These are phyloP conservation scores for Paracanthobrama guichenoti DNA, from an alignment of 2,113 vertebrate genomes.

Conservation along the genomic window DNA sequence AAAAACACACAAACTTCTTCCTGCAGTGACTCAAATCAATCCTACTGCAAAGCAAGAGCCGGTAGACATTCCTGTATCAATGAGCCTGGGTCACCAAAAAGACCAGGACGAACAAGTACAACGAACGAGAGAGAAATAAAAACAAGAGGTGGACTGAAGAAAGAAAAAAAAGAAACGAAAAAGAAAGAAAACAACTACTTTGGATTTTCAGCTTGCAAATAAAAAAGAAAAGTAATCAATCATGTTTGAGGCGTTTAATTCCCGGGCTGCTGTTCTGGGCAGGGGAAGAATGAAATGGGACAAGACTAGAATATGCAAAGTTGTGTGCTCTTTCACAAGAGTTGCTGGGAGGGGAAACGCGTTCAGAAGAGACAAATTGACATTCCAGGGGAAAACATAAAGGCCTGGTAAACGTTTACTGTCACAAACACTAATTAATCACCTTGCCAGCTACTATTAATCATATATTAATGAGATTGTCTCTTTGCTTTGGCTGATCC, in stretches of 20 bases:
- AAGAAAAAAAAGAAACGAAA: conserved; percentile 40
- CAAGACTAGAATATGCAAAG: conserved; percentile 90
- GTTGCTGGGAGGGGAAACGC: conserved; percentile 43
- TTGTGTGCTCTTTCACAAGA: conserved; percentile 62
- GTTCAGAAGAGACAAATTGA: conserved; percentile 69
- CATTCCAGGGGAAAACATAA: conserved; percentile 69
- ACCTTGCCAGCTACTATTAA: conserved; percentile 80
- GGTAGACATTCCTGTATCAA: conserved; percentile 80
- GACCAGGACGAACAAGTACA: conserved; percentile 66
- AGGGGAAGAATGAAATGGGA: conserved; percentile 81
- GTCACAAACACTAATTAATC: conserved; percentile 89
- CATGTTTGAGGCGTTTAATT: conserved; percentile 82
- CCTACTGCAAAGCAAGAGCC: conserved; percentile 74
- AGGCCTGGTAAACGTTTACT: conserved; percentile 77
- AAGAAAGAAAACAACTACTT: conserved; percentile 70
- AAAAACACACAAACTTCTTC: conserved; percentile 90
- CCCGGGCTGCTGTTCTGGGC: conserved; percentile 75
- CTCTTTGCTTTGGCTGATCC: conserved; percentile 78
- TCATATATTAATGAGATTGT: conserved; percentile 86
- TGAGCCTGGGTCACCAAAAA: conserved; percentile 70
- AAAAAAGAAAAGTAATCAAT: conserved; percentile 91
- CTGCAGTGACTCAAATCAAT: conserved; percentile 85
- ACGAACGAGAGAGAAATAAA: conserved; percentile 37
- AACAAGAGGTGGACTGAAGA: conserved; percentile 45
- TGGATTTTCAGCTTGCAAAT: conserved; percentile 85